A percentile compares a stretch with the other conserved stretches of the same genome.
Conservation (phyloP, 2,888 invertebrate species). For the Apomyelois bistriatella region DNA sequence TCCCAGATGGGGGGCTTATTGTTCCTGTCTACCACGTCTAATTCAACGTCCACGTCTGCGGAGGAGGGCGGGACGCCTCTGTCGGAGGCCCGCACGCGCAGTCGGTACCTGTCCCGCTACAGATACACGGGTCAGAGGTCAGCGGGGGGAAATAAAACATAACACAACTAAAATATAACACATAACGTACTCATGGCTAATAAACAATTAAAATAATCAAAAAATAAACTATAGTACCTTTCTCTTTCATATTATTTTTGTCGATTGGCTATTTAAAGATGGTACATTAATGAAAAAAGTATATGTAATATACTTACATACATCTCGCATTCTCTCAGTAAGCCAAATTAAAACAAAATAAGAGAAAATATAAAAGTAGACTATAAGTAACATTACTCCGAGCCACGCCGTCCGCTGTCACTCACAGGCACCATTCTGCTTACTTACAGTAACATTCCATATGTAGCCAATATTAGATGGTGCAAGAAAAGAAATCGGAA, state of each 20-base stretch:
- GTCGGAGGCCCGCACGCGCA: slow-evolving; percentile 98
- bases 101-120: slow-evolving; percentile 97
- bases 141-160: slow-evolving; percentile 83
- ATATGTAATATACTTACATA: slow-evolving; percentile 42
- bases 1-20: slow-evolving; percentile 99
- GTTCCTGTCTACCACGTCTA: slow-evolving; percentile 99
- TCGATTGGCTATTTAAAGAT: slow-evolving; percentile 41
- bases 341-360: slow-evolving; percentile 71
- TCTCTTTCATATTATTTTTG: slow-evolving; percentile 54
- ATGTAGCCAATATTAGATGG: slow-evolving; percentile 83
- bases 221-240: slow-evolving; percentile 56
- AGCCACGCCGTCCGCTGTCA: slow-evolving; percentile 58
- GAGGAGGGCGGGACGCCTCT: slow-evolving; percentile 94
- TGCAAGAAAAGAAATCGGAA: slow-evolving; percentile 84
- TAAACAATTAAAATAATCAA: slow-evolving; percentile 67
- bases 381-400: slow-evolving; percentile 46
- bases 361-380: slow-evolving; percentile 50
- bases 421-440: slow-evolving; percentile 53
- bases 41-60: slow-evolving; percentile 98
- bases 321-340: slow-evolving; percentile 66
- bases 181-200: slow-evolving; percentile 73
- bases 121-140: slow-evolving; percentile 87
- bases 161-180: slow-evolving; percentile 79
- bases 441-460: slow-evolving; percentile 85
- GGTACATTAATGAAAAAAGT: slow-evolving; percentile 27